Evolutionary conservation across 2,888 invertebrate genomes (phyloP), one percentile per base, ranked within the genome.

Genomic region (Lithophane semibrunnea): DNA sequence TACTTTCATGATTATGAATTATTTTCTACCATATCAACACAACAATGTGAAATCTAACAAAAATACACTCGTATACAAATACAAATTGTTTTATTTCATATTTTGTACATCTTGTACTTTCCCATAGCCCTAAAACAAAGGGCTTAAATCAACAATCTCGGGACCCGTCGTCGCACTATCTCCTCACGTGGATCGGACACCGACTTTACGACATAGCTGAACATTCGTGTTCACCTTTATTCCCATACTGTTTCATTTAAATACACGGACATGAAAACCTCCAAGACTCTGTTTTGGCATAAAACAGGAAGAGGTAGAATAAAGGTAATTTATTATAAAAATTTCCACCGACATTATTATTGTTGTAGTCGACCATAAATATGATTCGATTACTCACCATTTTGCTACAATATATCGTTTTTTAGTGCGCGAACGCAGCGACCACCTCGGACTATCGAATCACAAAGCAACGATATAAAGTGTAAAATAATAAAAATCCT

Each of bases 111-210:
- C 66, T 80, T 69, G 79, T 84, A 86, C 77, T 88, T 92, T 92
- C 91, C 90, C 92, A 92, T 91, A 92, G 82, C 84, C 86, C 86
- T 90, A 91, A 92, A 91, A 93, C 93, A 94, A 95, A 93, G 92
- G 91, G 89, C 87, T 89, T 88, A 88, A 90, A 94, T 94, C 94
- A 92, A 91, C 91, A 91, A 94, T 94, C 94, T 93, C 82, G 86
- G 88, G 91, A 83, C 86, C 80, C 89, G 90, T 83, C 84, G 84
- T 76, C 75, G 76, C 74, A 78, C 88, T 95, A 95, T 95, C 95
- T 85, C 68, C 92, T 92, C 94, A 95, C 95, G 95, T 94, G 95
- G 94, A 95, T 95, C 95, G 84, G 85, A 66, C 86, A 79, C 88
- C 84, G 86, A 86, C 89, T 90, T 88, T 85, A 91, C 90, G 90